Conservation (phyloP, 2,888 invertebrate genomes). For the Nowickia ferox region DNA sequence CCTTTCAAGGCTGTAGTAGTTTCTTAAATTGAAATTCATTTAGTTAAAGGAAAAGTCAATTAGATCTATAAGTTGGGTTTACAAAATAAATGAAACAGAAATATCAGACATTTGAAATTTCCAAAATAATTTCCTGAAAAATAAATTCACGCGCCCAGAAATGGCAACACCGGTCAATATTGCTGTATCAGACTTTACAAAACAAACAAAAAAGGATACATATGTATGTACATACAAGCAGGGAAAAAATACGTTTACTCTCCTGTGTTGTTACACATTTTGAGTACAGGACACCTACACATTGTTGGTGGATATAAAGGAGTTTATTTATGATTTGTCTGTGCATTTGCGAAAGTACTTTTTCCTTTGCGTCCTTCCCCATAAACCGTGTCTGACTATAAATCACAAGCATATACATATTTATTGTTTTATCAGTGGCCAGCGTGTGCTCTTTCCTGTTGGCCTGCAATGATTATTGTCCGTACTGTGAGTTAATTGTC, state of each 20-base stretch:
- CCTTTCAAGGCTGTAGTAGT: too few relatives aligned
- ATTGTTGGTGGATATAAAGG: slow-evolving; percentile 37
- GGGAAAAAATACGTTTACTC: background rate
- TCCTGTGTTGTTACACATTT: slow-evolving; percentile 21
- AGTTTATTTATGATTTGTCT: background rate
- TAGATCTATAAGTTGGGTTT: too few relatives aligned
- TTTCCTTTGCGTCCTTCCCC: slow-evolving; percentile 9
- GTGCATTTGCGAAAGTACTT: slow-evolving; percentile 11
- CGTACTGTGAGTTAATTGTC: slow-evolving; percentile 40
- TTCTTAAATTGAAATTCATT: too few relatives aligned
- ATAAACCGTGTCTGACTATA: slow-evolving; percentile 48
- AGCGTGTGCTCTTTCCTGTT: slow-evolving; percentile 61
- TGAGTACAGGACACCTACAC: slow-evolving; percentile 55
- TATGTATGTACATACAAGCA: background rate
- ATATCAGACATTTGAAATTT: too few relatives aligned
- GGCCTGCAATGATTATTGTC: background rate
- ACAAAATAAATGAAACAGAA: too few relatives aligned
- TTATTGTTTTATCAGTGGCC: slow-evolving; percentile 38
- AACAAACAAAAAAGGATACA: background rate
- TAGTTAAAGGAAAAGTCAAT: too few relatives aligned
- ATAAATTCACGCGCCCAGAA: too few relatives aligned
- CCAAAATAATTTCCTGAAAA: too few relatives aligned
- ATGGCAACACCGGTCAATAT: too few relatives aligned
- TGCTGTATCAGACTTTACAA: too few relatives aligned
- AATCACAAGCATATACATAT: slow-evolving; percentile 49